phyloP scores from a whole-genome alignment of 2,888 invertebrate genomes.

The Sussaba pulchella region DNA sequence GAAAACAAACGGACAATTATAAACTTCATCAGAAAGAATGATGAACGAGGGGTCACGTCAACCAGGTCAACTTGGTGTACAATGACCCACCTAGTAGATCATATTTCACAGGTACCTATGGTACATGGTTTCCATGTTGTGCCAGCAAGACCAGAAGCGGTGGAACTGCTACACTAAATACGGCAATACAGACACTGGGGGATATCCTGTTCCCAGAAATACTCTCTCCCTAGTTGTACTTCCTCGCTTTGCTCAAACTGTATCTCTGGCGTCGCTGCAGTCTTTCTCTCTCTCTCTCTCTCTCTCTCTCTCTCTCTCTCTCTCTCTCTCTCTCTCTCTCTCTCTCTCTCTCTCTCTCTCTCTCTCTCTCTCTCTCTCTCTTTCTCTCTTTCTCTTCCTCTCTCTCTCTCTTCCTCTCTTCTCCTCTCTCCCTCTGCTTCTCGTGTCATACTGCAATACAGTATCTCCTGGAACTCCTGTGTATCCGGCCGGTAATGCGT shows the following conservation, averaged over 20 bases:
- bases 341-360: conserved; percentile 11
- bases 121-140: conserved; percentile 36
- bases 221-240: conserved; percentile 29
- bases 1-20: neutral
- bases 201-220: conserved; percentile 59
- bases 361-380: neutral
- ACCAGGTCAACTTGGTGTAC: neutral
- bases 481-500: conserved; percentile 60
- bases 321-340: conserved; percentile 22
- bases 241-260: conserved; percentile 36
- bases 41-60: neutral
- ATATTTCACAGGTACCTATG: conserved; percentile 2
- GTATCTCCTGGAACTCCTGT: conserved; percentile 34
- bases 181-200: conserved; percentile 39
- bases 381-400: neutral
- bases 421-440: conserved; percentile 13
- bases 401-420: conserved; percentile 15
- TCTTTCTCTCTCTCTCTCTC: conserved; percentile 1
- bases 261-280: neutral
- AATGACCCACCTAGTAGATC: conserved; percentile 9
- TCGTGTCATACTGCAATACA: neutral
- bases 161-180: conserved; percentile 45
- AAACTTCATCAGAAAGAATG: neutral
- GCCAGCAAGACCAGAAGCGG: conserved; percentile 46
- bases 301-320: conserved; percentile 5